Conservation (phyloP, 2,888 invertebrate species). For the Patella ulyssiponensis region DNA sequence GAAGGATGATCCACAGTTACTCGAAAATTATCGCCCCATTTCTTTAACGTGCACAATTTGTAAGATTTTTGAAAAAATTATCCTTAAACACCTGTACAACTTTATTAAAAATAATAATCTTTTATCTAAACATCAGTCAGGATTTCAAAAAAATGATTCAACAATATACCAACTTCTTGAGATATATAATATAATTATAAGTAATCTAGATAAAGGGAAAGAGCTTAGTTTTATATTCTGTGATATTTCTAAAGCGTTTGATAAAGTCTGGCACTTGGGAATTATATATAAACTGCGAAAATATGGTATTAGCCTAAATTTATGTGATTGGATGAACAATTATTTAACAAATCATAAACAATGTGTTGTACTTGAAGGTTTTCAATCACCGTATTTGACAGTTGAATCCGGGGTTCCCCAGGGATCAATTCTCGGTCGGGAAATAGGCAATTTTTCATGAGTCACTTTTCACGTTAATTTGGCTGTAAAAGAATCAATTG, state of each 20-base stretch:
- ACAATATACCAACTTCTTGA: too few species aligned
- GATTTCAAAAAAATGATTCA: background rate
- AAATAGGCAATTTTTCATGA: too few species aligned
- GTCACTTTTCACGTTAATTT: too few species aligned
- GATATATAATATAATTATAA: too few species aligned
- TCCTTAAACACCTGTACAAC: background rate
- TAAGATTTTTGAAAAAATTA: background rate
- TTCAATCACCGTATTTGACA: background rate
- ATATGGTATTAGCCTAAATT: slow-evolving; percentile 13
- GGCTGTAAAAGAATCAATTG: too few species aligned
- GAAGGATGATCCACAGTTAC: background rate
- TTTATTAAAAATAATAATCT: background rate
- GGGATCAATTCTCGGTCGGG: slow-evolving; percentile 30
- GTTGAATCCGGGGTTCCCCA: slow-evolving; percentile 18
- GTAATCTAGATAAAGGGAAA: background rate
- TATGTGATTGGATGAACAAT: background rate
- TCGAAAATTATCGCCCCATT: background rate
- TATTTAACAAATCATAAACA: background rate
- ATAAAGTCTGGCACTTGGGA: slow-evolving; percentile 14
- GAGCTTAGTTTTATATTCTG: slow-evolving; percentile 5
- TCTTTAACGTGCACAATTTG: background rate
- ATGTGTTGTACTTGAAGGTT: background rate
- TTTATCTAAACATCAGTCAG: background rate
- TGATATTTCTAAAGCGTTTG: slow-evolving; percentile 21
- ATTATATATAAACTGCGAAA: slow-evolving; percentile 10